Percentiles rank a stretch among this genome's conserved stretches.
phyloP scores from a whole-genome alignment of 1,140 invertebrate genomes.

The Stegodyphus mimosarum region DNA sequence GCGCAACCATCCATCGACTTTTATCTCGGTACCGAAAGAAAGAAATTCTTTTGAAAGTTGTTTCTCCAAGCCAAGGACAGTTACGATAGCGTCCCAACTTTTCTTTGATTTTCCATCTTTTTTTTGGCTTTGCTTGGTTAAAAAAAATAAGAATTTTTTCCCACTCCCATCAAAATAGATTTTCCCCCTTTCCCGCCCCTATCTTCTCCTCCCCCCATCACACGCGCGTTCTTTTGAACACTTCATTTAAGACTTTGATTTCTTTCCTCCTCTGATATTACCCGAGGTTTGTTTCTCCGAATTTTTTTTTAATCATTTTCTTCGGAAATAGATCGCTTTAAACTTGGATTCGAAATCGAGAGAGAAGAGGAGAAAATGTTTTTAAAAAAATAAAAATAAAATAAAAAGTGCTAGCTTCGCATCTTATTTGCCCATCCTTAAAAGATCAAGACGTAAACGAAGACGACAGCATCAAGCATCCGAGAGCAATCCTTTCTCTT shows the following conservation, averaged over 20 bases:
- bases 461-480: neutral
- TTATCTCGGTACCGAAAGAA: slow-evolving; percentile 2
- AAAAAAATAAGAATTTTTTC: neutral
- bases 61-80: slow-evolving; percentile 28
- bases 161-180: neutral
- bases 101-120: slow-evolving; percentile 2
- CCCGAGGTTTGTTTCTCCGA: slow-evolving; percentile 32
- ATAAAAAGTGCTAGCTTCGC: neutral
- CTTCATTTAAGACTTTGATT: slow-evolving; percentile 33
- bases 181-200: neutral
- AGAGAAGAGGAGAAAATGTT: neutral
- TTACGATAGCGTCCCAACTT: neutral
- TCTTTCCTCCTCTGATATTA: neutral
- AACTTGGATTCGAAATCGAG: neutral
- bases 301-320: neutral
- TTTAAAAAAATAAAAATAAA: too few relatives aligned
- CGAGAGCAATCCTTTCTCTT: neutral
- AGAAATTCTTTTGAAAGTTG: slow-evolving; percentile 27
- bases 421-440: slow-evolving; percentile 15
- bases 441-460: slow-evolving; percentile 5
- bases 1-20: slow-evolving; percentile 7
- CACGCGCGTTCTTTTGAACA: slow-evolving; percentile 27
- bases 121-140: neutral
- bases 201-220: neutral
- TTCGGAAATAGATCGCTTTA: slow-evolving; percentile 28